Evolutionary conservation across 2,113 vertebrate species (phyloP), one percentile per base, ranked within the genome.

Genomic region (Leptobrachium ailaonicum): DNA sequence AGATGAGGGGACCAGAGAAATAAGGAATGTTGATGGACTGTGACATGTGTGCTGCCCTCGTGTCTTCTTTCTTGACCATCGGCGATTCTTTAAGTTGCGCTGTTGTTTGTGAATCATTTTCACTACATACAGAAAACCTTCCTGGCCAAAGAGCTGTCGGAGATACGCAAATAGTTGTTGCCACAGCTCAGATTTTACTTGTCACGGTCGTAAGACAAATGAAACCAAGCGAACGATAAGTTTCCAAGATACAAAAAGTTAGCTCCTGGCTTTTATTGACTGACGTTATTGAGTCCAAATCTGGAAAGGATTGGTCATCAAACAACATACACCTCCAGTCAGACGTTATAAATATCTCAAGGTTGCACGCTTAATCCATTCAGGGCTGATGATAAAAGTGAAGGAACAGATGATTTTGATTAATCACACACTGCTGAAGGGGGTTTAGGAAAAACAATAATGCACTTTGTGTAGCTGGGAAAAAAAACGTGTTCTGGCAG

Each of bases 41-140:
- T 83, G 77, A 83, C 79, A 88, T 82, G 86, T 80, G 67, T 83
- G 84, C 80, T 85, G 74, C 85, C 82, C 84, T 77, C 10, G 2
- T 79, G 73, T 82, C 75, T 88, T 47, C 20, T 54, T 83, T 75
- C 82, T 73, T 77, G 82, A 85, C 72, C 85, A 56, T 79, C 85
- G 77, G 83, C 69, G 85, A 41, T 83, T 84, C 75, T 82, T 87
- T 80, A 86, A 87, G 77, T 75, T 83, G 83, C 82, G 56, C 67
- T 83, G 6, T 2, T 84, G 63, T 86, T 88, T 82, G 84, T 41
- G 66, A 85, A 80, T 83, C n/a, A 83, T 84, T 89, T 87, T 64
- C 70, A 85, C 79, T 82, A 73, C 82, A 86, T 77, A 84, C 54
- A 80, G 72, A 85, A 88, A 86, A 85, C 70, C 84, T 86, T 83